Base-by-base conservation (phyloP, 2,797 vertebrate genomes). In the Macroramphosus scolopax region DNA sequence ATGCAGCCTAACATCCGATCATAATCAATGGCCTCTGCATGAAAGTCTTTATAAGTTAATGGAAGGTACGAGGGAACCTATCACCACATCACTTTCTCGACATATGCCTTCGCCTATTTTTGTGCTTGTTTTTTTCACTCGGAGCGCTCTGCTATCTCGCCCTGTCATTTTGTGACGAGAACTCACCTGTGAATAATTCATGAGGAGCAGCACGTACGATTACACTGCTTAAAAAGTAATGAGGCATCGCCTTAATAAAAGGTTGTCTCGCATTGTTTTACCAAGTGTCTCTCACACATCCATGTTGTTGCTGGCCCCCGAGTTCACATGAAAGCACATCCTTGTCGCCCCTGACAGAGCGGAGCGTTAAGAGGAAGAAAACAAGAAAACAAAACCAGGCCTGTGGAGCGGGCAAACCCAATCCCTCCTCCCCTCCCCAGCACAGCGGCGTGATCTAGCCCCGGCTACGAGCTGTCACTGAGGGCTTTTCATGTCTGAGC, bases 191-290 rank as follows among this genome's bases (percentile, higher is more conserved):
- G 77, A 89, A 88, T 88, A 81, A 89, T 89, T 87, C 82, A 89
- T 80, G 71, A 80, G 69, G 42, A 75, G 78, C 78, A 71, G 80
- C 73, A 79, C 82, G 75, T 81, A 77, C 75, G 77, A 87, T 89
- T 85, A 87, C 75, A 37, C 73, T 63, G 69, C 78, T 88, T 88
- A 89, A 87, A 89, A 88, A 84, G 82, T 86, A 89, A 89, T 87
- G 82, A 89, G 82, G 78, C 66, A 30, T 74, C 38, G 67, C 63
- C 59, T 51, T 84, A 88, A 87, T 83, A 84, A 87, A 87, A 85
- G 70, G 72, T 74, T 84, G 85, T 76, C 78, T 74, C 72, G 57
- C 76, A 63, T 85, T 88, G 83, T 88, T 87, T 83, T 84, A 81
- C 80, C 75, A 64, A 85, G 82, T 86, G 82, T 82, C 75, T 81